These are phyloP conservation scores for Oophaga pumilio DNA, from an alignment of 2,113 vertebrate species.

Conservation along the genomic window DNA sequence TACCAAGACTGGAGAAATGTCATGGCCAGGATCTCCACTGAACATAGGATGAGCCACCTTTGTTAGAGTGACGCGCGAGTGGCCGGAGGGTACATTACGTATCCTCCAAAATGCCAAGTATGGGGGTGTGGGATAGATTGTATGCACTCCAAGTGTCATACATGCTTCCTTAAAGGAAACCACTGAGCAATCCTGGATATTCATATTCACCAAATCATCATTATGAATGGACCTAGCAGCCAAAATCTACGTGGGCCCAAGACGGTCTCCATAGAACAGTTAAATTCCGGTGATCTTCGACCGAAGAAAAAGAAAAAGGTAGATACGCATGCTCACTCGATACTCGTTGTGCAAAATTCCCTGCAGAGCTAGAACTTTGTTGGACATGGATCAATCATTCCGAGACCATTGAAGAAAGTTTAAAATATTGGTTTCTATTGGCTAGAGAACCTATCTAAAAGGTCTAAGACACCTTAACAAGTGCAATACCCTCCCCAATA, in stretches of 20 bases:
- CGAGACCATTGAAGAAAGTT: too few species aligned
- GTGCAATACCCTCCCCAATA: too few species aligned
- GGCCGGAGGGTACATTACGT: not conserved
- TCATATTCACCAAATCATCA: not conserved
- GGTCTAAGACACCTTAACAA: too few species aligned
- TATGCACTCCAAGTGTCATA: not conserved
- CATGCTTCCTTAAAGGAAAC: not conserved
- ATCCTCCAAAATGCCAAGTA: not conserved
- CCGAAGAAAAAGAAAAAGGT: too few species aligned
- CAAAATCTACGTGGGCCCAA: not conserved
- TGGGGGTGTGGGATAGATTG: not conserved
- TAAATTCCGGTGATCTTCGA: too few species aligned
- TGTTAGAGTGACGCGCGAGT: not conserved
- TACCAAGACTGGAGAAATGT: not conserved
- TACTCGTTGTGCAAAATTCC: too few species aligned
- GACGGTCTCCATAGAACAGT: too few species aligned
- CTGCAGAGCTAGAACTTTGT: too few species aligned
- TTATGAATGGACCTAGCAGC: not conserved
- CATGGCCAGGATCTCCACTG: not conserved
- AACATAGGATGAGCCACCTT: constrained; percentile 1
- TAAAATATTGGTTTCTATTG: too few species aligned
- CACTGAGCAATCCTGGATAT: not conserved
- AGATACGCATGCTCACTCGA: too few species aligned
- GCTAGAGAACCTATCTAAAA: too few species aligned
- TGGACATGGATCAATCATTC: too few species aligned